These are phyloP conservation scores for Nicator chloris DNA, from an alignment of 2,113 vertebrate genomes.

Conservation along the genomic window DNA sequence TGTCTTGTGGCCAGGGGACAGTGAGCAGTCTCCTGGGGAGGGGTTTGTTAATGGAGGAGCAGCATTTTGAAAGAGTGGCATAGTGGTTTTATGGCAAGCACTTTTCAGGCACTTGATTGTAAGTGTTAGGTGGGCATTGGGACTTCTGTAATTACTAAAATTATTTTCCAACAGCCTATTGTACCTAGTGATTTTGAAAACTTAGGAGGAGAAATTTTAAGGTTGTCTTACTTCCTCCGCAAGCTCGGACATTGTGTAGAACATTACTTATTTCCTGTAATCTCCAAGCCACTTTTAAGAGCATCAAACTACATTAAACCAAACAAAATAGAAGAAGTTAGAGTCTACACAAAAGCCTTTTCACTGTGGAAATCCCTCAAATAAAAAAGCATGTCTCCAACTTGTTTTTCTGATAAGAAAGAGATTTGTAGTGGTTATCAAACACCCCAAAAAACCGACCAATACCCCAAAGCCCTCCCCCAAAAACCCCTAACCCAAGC, in stretches of 20 bases:
- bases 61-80: accelerated
- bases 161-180: not conserved
- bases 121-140: not conserved
- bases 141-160: not conserved
- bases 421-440: not conserved
- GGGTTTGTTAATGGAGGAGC: not conserved
- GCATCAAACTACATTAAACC: not conserved
- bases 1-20: not conserved
- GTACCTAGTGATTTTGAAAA: not conserved
- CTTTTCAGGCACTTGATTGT: not conserved
- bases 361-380: not conserved
- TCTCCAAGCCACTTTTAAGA: not conserved
- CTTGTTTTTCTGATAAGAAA: not conserved
- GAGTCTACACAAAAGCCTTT: not conserved
- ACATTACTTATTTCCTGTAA: not conserved
- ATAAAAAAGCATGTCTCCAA: not conserved
- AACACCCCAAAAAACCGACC: accelerated
- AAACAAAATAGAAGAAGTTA: not conserved
- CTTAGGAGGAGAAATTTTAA: not conserved
- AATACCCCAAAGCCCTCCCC: not conserved
- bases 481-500: not conserved
- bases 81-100: not conserved
- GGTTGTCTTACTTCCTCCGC: not conserved
- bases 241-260: not conserved
- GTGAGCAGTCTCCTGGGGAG: not conserved